These are phyloP conservation scores for Tinea trinotella DNA, from an alignment of 2,888 invertebrate genomes.

Conservation along the genomic window DNA sequence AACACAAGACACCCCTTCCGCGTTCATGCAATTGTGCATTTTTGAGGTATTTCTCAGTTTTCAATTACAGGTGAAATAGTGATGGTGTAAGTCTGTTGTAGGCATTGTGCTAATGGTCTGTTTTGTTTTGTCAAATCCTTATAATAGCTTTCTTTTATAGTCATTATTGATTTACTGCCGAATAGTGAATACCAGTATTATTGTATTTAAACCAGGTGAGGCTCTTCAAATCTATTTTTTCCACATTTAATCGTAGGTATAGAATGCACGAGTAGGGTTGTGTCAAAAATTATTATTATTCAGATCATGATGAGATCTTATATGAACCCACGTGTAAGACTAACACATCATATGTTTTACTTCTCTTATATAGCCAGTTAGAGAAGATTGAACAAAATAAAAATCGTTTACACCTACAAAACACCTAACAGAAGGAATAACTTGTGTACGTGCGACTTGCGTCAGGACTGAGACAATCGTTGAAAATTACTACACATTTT, in stretches of 20 bases:
- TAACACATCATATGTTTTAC: background rate
- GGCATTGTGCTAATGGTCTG: slow-evolving; percentile 54
- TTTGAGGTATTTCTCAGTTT: slow-evolving; percentile 49
- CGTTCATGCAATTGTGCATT: slow-evolving; percentile 44
- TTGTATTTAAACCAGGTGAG: background rate
- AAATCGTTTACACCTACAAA: slow-evolving; percentile 5
- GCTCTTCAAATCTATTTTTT: background rate
- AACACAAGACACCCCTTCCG: slow-evolving; percentile 53
- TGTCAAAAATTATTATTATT: background rate
- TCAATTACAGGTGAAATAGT: slow-evolving; percentile 66
- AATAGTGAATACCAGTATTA: background rate
- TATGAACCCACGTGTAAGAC: background rate
- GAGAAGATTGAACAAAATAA: slow-evolving; percentile 11
- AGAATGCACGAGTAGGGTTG: too few species aligned
- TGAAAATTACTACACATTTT: slow-evolving; percentile 52
- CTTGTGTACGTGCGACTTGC: slow-evolving; percentile 46
- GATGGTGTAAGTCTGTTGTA: slow-evolving; percentile 42
- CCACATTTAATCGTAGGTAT: background rate
- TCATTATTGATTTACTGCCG: slow-evolving; percentile 58
- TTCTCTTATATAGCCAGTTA: background rate
- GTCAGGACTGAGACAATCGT: slow-evolving; percentile 46
- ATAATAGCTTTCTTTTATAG: slow-evolving; percentile 62
- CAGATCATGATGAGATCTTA: background rate
- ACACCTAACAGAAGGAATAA: slow-evolving; percentile 32
- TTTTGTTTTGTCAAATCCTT: slow-evolving; percentile 46